phyloP scores from a whole-genome alignment of 2,888 invertebrate genomes.

The Platycnemis pennipes region DNA sequence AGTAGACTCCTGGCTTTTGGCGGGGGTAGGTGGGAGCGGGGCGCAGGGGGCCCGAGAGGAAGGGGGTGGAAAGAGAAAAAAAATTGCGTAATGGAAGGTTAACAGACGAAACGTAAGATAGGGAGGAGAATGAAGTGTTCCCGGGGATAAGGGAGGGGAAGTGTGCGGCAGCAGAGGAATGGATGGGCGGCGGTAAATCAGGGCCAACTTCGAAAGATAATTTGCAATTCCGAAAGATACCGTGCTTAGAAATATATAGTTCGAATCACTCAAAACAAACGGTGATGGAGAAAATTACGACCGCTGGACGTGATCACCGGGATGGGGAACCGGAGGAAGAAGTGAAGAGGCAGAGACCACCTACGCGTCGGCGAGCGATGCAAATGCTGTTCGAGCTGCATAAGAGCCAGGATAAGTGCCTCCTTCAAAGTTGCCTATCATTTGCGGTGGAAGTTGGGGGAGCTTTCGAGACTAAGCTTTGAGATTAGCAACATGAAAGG shows the following conservation, averaged over 20 bases:
- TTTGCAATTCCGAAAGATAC: slow-evolving; percentile 45
- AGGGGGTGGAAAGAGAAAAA: background rate
- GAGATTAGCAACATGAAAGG: no score
- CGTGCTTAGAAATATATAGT: slow-evolving; percentile 49
- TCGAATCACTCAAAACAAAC: slow-evolving; percentile 11
- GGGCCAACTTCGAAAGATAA: slow-evolving; percentile 43
- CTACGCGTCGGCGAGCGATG: no score
- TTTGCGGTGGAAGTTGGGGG: no score
- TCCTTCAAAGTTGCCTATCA: no score
- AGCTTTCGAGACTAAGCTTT: no score
- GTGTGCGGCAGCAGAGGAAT: background rate
- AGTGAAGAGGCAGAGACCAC: no score
- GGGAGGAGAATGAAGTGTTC: slow-evolving; percentile 57
- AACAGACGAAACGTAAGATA: slow-evolving; percentile 57
- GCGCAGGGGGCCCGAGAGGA: background rate
- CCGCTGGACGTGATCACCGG: background rate
- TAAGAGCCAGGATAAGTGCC: no score
- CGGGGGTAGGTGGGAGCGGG: background rate
- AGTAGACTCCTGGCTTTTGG: slow-evolving; percentile 53
- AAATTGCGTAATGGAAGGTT: slow-evolving; percentile 66
- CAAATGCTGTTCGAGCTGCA: no score
- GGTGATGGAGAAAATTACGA: background rate
- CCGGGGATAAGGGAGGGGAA: slow-evolving; percentile 29
- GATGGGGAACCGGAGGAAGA: no score
- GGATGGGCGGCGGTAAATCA: slow-evolving; percentile 48